phyloP scores from a whole-genome alignment of 2,888 invertebrate species.

The Doris montereyensis region DNA sequence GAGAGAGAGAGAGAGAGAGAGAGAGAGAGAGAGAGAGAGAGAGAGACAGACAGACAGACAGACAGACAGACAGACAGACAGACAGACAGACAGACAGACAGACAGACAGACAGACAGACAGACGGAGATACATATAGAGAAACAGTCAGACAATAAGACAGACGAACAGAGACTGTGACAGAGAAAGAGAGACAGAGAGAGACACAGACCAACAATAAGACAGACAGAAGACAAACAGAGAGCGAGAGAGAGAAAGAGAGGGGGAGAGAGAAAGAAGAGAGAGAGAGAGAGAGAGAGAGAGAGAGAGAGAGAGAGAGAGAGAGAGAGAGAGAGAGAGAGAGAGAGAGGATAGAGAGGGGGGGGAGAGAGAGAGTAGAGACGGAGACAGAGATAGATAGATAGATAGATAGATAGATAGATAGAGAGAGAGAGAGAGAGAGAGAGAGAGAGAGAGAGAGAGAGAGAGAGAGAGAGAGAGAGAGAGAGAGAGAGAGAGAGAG shows the following conservation, averaged over 20 bases:
- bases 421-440: background rate
- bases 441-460: background rate
- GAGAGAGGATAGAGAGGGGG: background rate
- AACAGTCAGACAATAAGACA: too few relatives aligned
- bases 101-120: too few relatives aligned
- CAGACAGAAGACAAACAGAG: too few relatives aligned
- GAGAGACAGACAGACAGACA: background rate
- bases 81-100: background rate
- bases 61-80: background rate
- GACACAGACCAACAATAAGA: background rate
- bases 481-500: background rate
- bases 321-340: slow-evolving; percentile 17
- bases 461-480: background rate
- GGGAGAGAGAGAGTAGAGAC: too few relatives aligned
- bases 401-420: too few relatives aligned
- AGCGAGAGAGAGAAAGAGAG: too few relatives aligned
- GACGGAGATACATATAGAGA: too few relatives aligned
- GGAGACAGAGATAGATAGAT: too few relatives aligned
- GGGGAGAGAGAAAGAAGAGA: background rate
- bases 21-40: background rate
- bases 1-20: slow-evolving; percentile 2
- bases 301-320: too few relatives aligned
- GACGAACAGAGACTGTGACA: background rate
- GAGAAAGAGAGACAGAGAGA: too few relatives aligned
- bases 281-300: too few relatives aligned